Evolutionary conservation across 2,797 vertebrate species (phyloP), one percentile per base, ranked within the genome.

Genomic region (Syndactyla subalaris): DNA sequence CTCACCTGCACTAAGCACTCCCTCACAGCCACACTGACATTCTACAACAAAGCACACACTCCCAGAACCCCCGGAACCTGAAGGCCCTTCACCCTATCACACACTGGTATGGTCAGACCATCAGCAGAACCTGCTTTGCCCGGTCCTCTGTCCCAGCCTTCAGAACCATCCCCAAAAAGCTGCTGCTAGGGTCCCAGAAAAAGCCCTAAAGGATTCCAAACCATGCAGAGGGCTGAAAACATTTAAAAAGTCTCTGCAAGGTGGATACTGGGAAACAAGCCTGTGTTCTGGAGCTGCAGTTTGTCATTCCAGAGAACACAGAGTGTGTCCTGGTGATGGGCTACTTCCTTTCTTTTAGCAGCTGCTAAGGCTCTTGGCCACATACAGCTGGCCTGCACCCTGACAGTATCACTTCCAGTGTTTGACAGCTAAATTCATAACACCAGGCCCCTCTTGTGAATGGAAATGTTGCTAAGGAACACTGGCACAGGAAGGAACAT

Each of bases 391-490:
- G 97, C 97, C 97, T 84, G 51, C 81, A 96, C 97, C 96, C 97
- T 97, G 97, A 63, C 72, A 87, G 72, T 93, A 96, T 98, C 98
- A 97, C 82, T 96, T 96, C 88, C 93, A 95, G 96, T 97, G 98
- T 98, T 97, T 98, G 98, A 98, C 98, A 97, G 84, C 62, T 97
- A 97, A 97, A 98, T 98, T 97, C 96, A 23, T 36, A 89, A 68
- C 86, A 80, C 74, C 55, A 59, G n/a, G 39, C 70, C n/a, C 58
- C 65, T 72, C 36, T 46, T 96, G 94, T 95, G 96, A 98, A 96
- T 95, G 97, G 97, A 98, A 91, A 79, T 68, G 48, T 91, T 55
- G n/a, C 77, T 89, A 74, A 93, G 80, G 59, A 87, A 18, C 38
- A 49, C 12, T 54, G 66, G 66, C 58, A 55, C 30, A 74, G 75